Base-by-base conservation (phyloP, 1,140 invertebrate genomes). In the Heliconius hewitsoni region DNA sequence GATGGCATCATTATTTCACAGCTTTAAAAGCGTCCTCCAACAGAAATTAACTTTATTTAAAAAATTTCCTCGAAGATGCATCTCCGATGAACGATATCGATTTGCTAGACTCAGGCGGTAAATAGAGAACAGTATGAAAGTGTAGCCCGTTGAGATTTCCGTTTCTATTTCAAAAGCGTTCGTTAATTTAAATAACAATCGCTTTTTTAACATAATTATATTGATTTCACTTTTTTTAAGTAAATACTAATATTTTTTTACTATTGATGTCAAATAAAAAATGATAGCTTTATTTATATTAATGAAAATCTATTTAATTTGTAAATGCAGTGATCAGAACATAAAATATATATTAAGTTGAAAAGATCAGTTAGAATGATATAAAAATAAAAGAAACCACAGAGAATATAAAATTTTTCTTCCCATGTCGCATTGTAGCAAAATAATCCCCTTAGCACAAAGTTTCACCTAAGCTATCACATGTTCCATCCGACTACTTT, bases 381-480 rank as follows among this genome's bases (percentile, higher is more conserved):
- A 71, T 66, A 16, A 46, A 42, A 19, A 42, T 42, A 34, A 72
- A 72, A 42, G 16, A 46, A 23, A 27, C 16, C 30, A 13, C 23
- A 66, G 16, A 66, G 23, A 66, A 30, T 30, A 66, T 66, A 66
- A 66, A 72, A 72, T 42, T 72, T 34, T 72, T 72, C 23, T 16
- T 9, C 8, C 37, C 37, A 60, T 81, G 79, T 82, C 83, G 73
- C 71, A 80, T 23, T 66, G 71, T 79, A 23, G 57, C 74, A 71
- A 79, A 87, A 87, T 89, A 85, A 30, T 76, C 81, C 74, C 84
- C 74, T 30, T 71, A 78, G 82, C 76, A 81, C 79, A 87, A 91
- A 90, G 84, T 90, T 89, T 89, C 85, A 80, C 83, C 88, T 90
- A 87, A 90, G 86, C 90, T 90, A 91, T 91, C 91, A 89, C 87